Conservation (phyloP, 2,888 invertebrate species). For the Zaprionus lineosus region DNA sequence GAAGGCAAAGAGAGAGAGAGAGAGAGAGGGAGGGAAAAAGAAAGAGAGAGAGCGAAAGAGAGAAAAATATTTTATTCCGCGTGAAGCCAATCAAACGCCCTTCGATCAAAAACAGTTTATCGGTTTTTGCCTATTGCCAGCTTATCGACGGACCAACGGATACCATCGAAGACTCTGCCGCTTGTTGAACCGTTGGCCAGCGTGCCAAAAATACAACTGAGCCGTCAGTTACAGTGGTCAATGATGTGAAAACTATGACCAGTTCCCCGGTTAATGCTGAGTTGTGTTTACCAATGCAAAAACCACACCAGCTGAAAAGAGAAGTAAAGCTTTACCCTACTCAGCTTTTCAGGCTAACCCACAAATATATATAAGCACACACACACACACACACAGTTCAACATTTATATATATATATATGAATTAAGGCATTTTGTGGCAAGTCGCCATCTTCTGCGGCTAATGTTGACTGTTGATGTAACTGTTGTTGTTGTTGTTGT, state of each 20-base stretch:
- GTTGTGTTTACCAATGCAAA: slow-evolving; percentile 49
- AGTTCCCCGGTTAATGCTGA: slow-evolving; percentile 26
- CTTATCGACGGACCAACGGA: slow-evolving; percentile 41
- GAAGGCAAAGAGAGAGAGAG: background rate
- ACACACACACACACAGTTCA: background rate
- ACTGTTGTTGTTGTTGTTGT: slow-evolving; percentile 65
- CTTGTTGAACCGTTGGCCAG: slow-evolving; percentile 72
- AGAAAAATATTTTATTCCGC: no score
- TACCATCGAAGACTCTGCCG: slow-evolving; percentile 50
- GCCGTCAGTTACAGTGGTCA: slow-evolving; percentile 19
- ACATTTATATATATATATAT: slow-evolving; percentile 12
- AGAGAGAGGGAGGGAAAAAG: background rate
- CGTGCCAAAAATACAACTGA: slow-evolving; percentile 74
- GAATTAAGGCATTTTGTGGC: slow-evolving; percentile 56
- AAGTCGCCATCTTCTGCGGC: slow-evolving; percentile 48
- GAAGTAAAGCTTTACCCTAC: slow-evolving; percentile 34
- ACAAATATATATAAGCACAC: background rate
- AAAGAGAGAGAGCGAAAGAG: background rate
- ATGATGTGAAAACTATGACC: slow-evolving; percentile 34
- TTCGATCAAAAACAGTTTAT: slow-evolving; percentile 25
- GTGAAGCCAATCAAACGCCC: slow-evolving; percentile 4
- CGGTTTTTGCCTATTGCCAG: slow-evolving; percentile 14
- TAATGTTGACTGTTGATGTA: slow-evolving; percentile 56
- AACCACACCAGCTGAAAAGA: slow-evolving; percentile 28
- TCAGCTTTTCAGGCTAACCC: no score